These are phyloP conservation scores for Cariama cristata DNA, from an alignment of 2,113 vertebrate genomes.

Conservation along the genomic window DNA sequence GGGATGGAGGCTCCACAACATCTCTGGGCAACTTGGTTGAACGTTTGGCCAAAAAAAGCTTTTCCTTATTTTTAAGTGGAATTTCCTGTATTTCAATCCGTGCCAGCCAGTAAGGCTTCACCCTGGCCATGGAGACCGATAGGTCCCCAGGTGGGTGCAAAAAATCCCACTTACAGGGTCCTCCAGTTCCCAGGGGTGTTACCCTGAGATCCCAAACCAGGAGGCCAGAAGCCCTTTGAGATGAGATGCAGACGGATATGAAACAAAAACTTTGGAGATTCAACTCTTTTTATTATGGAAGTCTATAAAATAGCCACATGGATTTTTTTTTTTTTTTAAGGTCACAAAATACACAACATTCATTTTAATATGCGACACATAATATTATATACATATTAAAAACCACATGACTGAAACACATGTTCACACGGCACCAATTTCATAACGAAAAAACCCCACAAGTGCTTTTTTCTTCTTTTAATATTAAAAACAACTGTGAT, in stretches of 20 bases:
- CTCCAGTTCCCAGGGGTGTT: background rate
- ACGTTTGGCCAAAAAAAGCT: rapidly evolving
- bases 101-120: background rate
- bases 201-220: background rate
- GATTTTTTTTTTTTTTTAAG: constrained; percentile 78
- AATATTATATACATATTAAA: constrained; percentile 90
- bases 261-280: background rate
- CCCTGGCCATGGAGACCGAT: rapidly evolving
- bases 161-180: rapidly evolving
- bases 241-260: background rate
- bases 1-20: background rate
- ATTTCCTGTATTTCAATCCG: background rate
- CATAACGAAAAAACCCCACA: constrained; percentile 84
- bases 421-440: constrained; percentile 86
- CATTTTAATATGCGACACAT: constrained; percentile 85
- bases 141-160: background rate
- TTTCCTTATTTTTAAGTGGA: background rate
- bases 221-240: background rate
- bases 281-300: constrained; percentile 88
- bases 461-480: constrained; percentile 87
- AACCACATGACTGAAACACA: constrained; percentile 81
- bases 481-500: constrained; percentile 89
- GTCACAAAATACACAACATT: constrained; percentile 88
- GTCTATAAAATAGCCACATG: constrained; percentile 85
- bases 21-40: background rate